Evolutionary conservation across 2,888 invertebrate genomes (phyloP).

Genomic region (Lithophane ornitopus): DNA sequence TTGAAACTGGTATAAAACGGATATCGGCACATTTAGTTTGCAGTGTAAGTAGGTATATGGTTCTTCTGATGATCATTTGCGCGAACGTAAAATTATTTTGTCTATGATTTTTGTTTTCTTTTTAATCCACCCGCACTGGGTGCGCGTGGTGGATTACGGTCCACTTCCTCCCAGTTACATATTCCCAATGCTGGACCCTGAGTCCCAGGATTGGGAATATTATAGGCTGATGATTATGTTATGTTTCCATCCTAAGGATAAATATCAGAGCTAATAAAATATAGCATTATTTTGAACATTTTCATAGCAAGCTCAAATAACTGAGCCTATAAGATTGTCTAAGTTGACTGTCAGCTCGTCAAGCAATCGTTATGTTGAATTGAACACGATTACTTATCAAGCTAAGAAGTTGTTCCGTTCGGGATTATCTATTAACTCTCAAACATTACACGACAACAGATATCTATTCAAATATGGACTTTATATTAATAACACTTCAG

Average conservation of each 20-base stretch:
- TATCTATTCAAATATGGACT: conserved; percentile 38
- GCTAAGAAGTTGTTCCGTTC: conserved; percentile 58
- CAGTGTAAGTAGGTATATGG: not conserved
- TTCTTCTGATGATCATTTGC: not conserved
- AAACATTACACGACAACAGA: conserved; percentile 21
- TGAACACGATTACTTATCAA: conserved; percentile 50
- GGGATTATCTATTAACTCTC: conserved; percentile 44
- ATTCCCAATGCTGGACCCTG: too few species aligned
- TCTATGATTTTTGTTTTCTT: not conserved
- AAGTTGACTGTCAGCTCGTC: conserved; percentile 50
- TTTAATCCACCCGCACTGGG: too few species aligned
- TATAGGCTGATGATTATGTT: not conserved
- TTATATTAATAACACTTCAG: conserved; percentile 26
- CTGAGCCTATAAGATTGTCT: conserved; percentile 49
- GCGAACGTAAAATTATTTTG: not conserved
- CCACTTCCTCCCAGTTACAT: too few species aligned
- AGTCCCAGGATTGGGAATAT: not conserved
- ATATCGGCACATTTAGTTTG: not conserved
- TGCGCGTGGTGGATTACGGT: not conserved
- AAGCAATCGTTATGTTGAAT: conserved; percentile 31
- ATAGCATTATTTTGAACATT: not conserved
- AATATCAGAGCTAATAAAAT: not conserved
- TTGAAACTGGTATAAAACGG: not conserved
- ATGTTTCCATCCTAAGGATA: not conserved
- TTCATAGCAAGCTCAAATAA: conserved; percentile 62